Evolutionary conservation across 2,113 vertebrate genomes (phyloP).

Genomic region (Indicator maculatus): DNA sequence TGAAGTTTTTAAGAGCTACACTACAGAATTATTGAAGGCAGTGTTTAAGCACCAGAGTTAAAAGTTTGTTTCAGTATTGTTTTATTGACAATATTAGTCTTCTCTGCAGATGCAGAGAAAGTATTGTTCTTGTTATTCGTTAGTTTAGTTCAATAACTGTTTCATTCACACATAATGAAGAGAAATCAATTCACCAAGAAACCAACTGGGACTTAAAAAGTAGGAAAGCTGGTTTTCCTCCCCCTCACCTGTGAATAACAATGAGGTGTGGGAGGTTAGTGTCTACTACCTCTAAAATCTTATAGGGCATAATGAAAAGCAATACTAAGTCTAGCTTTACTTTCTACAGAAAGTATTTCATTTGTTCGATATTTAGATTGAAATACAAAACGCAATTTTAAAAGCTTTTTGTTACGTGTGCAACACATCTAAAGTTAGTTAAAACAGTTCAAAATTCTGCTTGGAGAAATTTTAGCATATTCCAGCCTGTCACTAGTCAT

Average conservation of each 20-base stretch:
- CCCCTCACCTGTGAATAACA: slow-evolving; percentile 23
- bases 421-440: not conserved
- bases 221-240: slow-evolving; percentile 45
- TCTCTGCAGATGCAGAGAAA: slow-evolving; percentile 9
- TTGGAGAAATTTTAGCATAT: not conserved
- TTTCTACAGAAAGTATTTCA: not conserved
- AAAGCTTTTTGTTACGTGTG: not conserved
- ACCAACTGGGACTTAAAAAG: slow-evolving; percentile 24
- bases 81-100: not conserved
- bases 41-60: not conserved
- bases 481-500: not conserved
- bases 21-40: not conserved
- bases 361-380: not conserved
- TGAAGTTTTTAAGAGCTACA: not conserved
- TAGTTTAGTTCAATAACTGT: not conserved
- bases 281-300: not conserved
- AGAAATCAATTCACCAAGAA: slow-evolving; percentile 31
- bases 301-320: not conserved
- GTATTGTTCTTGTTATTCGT: not conserved
- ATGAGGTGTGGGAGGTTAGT: slow-evolving; percentile 38
- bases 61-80: not conserved
- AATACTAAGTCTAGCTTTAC: not conserved
- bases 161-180: slow-evolving; percentile 37
- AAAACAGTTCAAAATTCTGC: not conserved
- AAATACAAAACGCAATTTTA: not conserved